Base-by-base conservation (phyloP, 2,113 vertebrate species). In the Eidolon helvum region DNA sequence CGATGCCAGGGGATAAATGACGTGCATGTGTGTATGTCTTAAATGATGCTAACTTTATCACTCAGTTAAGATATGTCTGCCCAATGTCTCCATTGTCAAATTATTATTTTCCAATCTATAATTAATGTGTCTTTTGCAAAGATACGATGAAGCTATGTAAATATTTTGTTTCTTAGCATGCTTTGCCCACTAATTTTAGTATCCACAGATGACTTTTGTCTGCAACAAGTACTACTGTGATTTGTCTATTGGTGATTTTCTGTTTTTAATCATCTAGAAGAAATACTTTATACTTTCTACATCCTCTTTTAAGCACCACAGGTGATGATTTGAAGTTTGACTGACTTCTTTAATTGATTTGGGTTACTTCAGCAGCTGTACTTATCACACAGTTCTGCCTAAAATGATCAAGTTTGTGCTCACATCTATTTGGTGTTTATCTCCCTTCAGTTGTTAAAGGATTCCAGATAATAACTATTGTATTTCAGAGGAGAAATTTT, bases 401-500 rank as follows among this genome's bases (percentile, higher is more conserved):
- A 10, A 57, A 79, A 89, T 78, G 26, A 63, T 10, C 45, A 71
- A 69, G n/a, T 91, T 97, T 92, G 74, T 69, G 95, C 77, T 80
- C 53, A 10, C 10, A 35, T 97, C 43, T 86, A 57, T 33, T 89
- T 89, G 65, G 40, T 94, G 90, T 72, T 93, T 82, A 83, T 87
- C 45, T 83, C 50, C 53, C 78, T 75, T 89, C 19, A 6, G 53
- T 63, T 91, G 50, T 0, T 63, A 53, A 90, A 75, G 45, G 90
- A 91, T 90, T 94, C 86, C 88, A 87, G 78, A 91, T 92, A 97
- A 96, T 92, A 66, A 91, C 87, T 78, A 40, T 26, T 91, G 48
- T 74, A 83, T 97, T 98, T 97, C 57, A 69, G 91, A 95, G 91
- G 93, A 97, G 75, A 74, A 95, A 95, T 65, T 68, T 50, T 77